Evolutionary conservation across 2,888 invertebrate genomes (phyloP), one percentile per base, ranked within the genome.

Genomic region (Panzeria rudis): DNA sequence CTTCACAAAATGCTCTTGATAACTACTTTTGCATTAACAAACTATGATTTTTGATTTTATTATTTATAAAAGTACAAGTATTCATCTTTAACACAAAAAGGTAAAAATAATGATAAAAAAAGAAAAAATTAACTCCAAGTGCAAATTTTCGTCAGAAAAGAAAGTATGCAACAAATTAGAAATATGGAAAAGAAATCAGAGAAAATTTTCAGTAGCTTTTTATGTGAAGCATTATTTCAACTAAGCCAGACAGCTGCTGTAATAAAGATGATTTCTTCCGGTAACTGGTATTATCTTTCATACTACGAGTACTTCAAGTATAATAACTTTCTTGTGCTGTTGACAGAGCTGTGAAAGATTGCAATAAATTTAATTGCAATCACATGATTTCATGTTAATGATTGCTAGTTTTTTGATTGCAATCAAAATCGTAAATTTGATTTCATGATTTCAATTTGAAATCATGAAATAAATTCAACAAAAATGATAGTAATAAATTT

Each of bases 171-270:
- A 41, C 62, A 64, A 54, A 47, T 47, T 59, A 41, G 41, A 13
- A 11, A 13, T 35, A 7, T 38, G 29, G 9, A 52, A 52, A 44
- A 66, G 9, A 52, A 69, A 50, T 41, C 35, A 41, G 69, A 54
- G 62, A 68, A 75, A 84, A 79, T 69, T 73, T 38, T 75, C 64
- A 75, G 79, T 66, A 56, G 71, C 76, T 72, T 76, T 64, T 75
- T 59, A 72, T 23, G 56, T 23, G 61, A 77, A 35, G 47, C n/a
- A 68, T 66, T 79, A 47, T 56, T 68, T 84, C 76, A 72, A 35
- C 61, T 61, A 25, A 54, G 23, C 41, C 66, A 81, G 84, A 81
- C 80, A 77, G 81, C 50, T n/a, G n/a, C n/a, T n/a, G n/a, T n/a
- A n/a, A n/a, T n/a, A n/a, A n/a, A n/a, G n/a, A n/a, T n/a, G n/a